Percentiles rank a stretch among this genome's conserved stretches.
Evolutionary conservation across 2,797 vertebrate genomes (phyloP).

Genomic region (Mus spretus): DNA sequence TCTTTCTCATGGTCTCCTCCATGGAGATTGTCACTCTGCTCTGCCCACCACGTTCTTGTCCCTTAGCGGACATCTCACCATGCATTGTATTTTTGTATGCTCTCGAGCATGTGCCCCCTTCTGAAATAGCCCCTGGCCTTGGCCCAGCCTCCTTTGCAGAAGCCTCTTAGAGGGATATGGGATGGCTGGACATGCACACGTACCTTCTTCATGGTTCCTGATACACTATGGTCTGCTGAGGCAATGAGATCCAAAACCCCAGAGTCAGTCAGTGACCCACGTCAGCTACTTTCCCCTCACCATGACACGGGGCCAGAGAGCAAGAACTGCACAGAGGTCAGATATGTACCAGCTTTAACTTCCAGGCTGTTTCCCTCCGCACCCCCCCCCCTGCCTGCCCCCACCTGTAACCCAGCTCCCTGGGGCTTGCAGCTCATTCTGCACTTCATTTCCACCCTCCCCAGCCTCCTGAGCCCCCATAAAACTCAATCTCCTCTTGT

Average conservation of each 20-base stretch:
- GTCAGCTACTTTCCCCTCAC: fast-evolving
- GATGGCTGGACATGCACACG: fast-evolving
- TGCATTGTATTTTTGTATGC: background rate
- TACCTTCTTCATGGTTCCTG: fast-evolving
- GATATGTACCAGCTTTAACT: background rate
- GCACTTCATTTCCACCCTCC: constrained; percentile 76
- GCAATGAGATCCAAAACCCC: background rate
- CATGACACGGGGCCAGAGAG: background rate
- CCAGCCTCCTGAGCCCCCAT: constrained; percentile 73
- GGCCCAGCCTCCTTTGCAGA: background rate
- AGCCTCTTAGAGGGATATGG: fast-evolving
- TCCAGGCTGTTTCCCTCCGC: background rate
- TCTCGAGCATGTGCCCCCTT: background rate
- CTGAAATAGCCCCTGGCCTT: background rate
- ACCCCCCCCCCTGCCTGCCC: background rate
- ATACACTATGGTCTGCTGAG: background rate
- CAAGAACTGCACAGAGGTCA: background rate
- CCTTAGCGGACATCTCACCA: background rate
- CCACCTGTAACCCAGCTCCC: constrained; percentile 58
- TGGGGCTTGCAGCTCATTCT: background rate
- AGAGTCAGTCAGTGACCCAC: background rate
- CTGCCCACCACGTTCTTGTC: background rate
- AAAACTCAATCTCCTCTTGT: constrained; percentile 76
- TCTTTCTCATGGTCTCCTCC: background rate
- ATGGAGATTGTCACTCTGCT: fast-evolving